Evolutionary conservation across 2,113 vertebrate genomes (phyloP).

Genomic region (Cariama cristata): DNA sequence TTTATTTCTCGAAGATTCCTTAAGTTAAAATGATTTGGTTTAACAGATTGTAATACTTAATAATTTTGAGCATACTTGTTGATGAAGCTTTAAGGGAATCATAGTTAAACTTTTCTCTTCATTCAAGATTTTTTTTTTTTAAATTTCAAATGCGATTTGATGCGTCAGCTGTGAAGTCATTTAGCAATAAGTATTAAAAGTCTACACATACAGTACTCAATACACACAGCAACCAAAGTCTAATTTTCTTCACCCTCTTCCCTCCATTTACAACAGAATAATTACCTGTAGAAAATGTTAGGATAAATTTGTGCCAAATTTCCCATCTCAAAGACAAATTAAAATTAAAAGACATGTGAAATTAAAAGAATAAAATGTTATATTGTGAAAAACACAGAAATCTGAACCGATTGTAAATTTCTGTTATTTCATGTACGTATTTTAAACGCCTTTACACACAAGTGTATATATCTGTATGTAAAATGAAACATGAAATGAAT

Average conservation of each 20-base stretch:
- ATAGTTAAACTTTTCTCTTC: neutral
- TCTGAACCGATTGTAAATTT: neutral
- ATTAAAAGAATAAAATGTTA: neutral
- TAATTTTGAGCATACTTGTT: neutral
- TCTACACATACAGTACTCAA: neutral
- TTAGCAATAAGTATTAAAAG: neutral
- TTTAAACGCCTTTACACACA: neutral
- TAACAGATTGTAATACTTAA: neutral
- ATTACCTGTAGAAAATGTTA: neutral
- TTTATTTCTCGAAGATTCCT: neutral
- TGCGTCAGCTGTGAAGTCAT: neutral
- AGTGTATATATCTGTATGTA: neutral
- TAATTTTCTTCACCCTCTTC: neutral
- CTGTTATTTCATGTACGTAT: neutral
- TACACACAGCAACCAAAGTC: neutral
- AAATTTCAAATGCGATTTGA: neutral
- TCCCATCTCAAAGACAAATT: neutral
- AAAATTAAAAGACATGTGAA: neutral
- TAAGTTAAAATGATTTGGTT: neutral
- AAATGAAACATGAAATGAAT: neutral
- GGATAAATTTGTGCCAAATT: neutral
- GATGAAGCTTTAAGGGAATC: neutral
- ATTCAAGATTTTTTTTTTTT: neutral
- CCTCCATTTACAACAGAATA: neutral
- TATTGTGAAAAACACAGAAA: neutral